These are phyloP conservation scores for Oophaga pumilio DNA, from an alignment of 2,113 vertebrate genomes.

Conservation along the genomic window DNA sequence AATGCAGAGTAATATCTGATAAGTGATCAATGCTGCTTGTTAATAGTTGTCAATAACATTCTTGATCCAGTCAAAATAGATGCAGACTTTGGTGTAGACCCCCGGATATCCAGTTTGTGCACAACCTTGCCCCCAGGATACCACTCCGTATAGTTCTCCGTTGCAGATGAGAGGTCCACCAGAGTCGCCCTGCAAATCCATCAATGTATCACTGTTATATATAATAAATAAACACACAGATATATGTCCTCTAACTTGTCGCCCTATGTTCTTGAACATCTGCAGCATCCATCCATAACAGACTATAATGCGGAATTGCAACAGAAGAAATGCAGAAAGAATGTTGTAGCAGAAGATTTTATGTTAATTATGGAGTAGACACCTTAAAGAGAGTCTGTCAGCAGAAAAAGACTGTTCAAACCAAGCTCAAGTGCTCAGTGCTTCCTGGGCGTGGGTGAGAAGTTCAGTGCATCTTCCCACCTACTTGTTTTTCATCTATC, in stretches of 20 bases:
- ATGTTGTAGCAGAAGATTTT: no score
- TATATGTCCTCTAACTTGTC: background rate
- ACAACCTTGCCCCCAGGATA: constrained; percentile 81
- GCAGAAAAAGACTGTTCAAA: no score
- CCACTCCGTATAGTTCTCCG: constrained; percentile 72
- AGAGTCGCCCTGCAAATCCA: constrained; percentile 72
- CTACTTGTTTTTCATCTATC: no score
- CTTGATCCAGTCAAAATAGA: constrained; percentile 71
- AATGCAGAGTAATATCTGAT: background rate
- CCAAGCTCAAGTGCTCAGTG: no score
- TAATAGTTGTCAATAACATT: constrained; percentile 69
- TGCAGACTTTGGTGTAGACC: constrained; percentile 77
- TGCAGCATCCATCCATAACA: no score
- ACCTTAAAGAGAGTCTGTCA: no score
- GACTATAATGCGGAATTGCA: background rate
- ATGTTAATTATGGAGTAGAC: no score
- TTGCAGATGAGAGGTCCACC: constrained; percentile 77
- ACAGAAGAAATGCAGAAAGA: no score
- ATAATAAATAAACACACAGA: background rate
- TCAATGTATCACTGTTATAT: background rate
- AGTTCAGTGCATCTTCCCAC: no score
- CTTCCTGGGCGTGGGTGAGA: no score
- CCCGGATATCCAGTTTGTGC: constrained; percentile 73
- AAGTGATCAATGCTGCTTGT: background rate
- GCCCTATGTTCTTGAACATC: no score